Percentiles rank a stretch among this genome's conserved stretches.
phyloP scores from a whole-genome alignment of 1,140 invertebrate species.

The Adoxophyes honmai region DNA sequence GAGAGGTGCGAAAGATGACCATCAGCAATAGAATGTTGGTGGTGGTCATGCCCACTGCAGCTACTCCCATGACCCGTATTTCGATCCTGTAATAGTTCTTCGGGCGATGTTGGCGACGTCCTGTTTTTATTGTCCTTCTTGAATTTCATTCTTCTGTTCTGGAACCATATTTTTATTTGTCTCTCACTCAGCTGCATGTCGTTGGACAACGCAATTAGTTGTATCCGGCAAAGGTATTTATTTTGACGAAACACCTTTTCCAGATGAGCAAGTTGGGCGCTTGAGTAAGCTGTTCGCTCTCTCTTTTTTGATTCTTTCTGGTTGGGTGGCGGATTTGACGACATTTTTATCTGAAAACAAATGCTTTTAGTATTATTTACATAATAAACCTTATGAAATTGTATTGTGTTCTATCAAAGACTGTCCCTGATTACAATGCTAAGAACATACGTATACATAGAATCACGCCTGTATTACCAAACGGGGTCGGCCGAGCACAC shows the following conservation, averaged over 20 bases:
- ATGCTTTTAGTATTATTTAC: too few relatives aligned
- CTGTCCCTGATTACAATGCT: too few relatives aligned
- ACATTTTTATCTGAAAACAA: constrained; percentile 58
- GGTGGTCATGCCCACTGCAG: constrained; percentile 63
- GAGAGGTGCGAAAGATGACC: constrained; percentile 43
- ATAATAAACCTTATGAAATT: too few relatives aligned
- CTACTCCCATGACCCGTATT: constrained; percentile 55
- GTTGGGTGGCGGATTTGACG: constrained; percentile 47
- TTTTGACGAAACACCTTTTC: constrained; percentile 89
- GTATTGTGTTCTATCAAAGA: too few relatives aligned
- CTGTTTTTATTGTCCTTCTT: constrained; percentile 75
- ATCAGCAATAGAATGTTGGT: constrained; percentile 51
- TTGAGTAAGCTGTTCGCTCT: constrained; percentile 87
- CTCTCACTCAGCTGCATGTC: constrained; percentile 86
- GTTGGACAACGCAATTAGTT: constrained; percentile 89
- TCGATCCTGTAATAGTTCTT: constrained; percentile 29
- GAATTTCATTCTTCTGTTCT: constrained; percentile 96
- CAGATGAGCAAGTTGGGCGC: constrained; percentile 86
- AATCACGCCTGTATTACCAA: too few relatives aligned
- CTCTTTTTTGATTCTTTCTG: constrained; percentile 69
- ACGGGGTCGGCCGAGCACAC: too few relatives aligned
- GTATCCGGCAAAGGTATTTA: constrained; percentile 87
- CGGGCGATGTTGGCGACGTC: constrained; percentile 52
- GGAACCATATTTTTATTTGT: constrained; percentile 97
- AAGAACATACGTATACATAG: too few relatives aligned